Evolutionary conservation across 2,797 vertebrate genomes (phyloP).

Genomic region (Diplodus sargus): DNA sequence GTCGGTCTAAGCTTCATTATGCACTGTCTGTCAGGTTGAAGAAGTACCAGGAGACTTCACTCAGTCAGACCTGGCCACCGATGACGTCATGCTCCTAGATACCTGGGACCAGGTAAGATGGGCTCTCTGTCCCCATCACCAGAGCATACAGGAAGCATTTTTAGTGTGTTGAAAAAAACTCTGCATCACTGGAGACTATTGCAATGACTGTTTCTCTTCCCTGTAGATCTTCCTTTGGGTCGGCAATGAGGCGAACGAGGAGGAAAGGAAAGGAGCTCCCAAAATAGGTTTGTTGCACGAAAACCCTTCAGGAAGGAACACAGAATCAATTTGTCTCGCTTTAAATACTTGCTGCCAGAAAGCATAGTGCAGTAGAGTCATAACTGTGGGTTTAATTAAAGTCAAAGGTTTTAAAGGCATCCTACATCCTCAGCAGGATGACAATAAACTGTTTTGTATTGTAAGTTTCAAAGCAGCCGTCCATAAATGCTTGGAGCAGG

Average conservation of each 20-base stretch:
- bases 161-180: neutral
- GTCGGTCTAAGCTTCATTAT: constrained; percentile 11
- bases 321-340: neutral
- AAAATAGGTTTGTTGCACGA: constrained; percentile 83
- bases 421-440: neutral
- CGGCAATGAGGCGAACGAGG: constrained; percentile 83
- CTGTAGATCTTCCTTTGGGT: constrained; percentile 86
- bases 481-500: neutral
- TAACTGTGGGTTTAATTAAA: neutral
- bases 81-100: constrained; percentile 89
- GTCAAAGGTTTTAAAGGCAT: neutral
- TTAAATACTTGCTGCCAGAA: constrained; percentile 3
- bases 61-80: constrained; percentile 86
- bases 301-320: neutral
- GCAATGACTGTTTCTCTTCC: constrained; percentile 27
- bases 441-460: neutral
- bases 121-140: neutral
- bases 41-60: constrained; percentile 88
- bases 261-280: constrained; percentile 79
- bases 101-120: constrained; percentile 84
- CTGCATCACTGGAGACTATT: neutral
- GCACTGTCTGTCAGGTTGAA: constrained; percentile 77
- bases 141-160: neutral
- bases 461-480: neutral
- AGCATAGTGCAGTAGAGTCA: neutral